Conservation (phyloP, 2,797 vertebrate species). For the Nannoperca obscura region DNA sequence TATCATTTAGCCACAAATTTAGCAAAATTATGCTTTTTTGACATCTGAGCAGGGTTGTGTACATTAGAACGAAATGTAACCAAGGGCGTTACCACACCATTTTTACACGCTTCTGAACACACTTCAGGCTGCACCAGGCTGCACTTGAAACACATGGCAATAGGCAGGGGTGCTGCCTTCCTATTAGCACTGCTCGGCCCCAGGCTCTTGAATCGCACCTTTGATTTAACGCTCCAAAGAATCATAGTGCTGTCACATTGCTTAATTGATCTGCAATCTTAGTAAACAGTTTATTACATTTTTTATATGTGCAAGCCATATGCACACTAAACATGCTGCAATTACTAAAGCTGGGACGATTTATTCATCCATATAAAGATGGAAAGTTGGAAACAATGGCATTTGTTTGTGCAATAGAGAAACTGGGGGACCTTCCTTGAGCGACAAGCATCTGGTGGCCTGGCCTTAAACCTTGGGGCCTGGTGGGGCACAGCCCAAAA, state of each 20-base stretch:
- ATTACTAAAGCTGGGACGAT: slow-evolving; percentile 8
- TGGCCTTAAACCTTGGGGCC: too few relatives aligned
- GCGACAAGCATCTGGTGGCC: too few relatives aligned
- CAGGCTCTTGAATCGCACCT: slow-evolving; percentile 41
- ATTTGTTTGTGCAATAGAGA: neutral
- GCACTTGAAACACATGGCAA: slow-evolving; percentile 36
- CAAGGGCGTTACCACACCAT: slow-evolving; percentile 38
- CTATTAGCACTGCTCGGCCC: slow-evolving; percentile 32
- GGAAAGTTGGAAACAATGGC: neutral
- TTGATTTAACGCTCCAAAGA: slow-evolving; percentile 59
- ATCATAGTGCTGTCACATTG: slow-evolving; percentile 29
- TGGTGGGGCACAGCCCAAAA: too few relatives aligned
- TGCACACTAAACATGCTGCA: slow-evolving; percentile 27
- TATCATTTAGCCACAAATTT: slow-evolving; percentile 40
- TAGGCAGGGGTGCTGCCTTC: slow-evolving; percentile 32
- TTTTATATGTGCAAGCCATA: slow-evolving; percentile 46
- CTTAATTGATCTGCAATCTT: slow-evolving; percentile 37
- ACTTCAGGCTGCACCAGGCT: slow-evolving; percentile 40
- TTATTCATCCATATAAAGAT: neutral
- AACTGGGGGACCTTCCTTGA: too few relatives aligned
- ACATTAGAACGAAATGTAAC: slow-evolving; percentile 45
- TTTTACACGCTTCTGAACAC: slow-evolving; percentile 54
- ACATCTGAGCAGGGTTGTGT: slow-evolving; percentile 39
- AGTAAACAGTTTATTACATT: slow-evolving; percentile 45
- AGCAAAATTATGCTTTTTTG: slow-evolving; percentile 53